A percentile compares a stretch with the other conserved stretches of the same genome.
These are phyloP conservation scores for Dendrocincla fuliginosa DNA, from an alignment of 2,797 vertebrate genomes.

Conservation along the genomic window DNA sequence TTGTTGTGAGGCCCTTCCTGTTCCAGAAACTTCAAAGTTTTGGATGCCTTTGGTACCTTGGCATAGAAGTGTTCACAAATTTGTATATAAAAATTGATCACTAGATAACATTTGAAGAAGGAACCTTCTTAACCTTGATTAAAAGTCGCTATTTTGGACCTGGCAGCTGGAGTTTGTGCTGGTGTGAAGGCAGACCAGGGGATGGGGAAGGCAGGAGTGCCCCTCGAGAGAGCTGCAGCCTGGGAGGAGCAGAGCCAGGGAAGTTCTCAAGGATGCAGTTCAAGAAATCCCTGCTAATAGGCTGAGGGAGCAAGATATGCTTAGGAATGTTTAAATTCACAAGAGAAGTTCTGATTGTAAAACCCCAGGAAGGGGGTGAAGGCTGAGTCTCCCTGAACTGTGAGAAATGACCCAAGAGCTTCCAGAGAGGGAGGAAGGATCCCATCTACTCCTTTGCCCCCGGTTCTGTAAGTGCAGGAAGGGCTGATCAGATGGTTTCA, in stretches of 20 bases:
- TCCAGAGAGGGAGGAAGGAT: not conserved
- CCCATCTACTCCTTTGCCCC: not conserved
- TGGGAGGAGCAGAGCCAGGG: not conserved
- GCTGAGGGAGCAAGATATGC: not conserved
- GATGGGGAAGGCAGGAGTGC: not conserved
- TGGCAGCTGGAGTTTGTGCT: not conserved
- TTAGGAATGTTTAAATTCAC: not conserved
- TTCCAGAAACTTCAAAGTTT: not conserved
- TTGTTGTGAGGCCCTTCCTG: not conserved
- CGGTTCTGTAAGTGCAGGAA: not conserved
- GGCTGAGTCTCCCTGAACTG: not conserved
- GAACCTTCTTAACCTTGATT: not conserved
- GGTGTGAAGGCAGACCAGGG: not conserved
- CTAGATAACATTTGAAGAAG: not conserved
- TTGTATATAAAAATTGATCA: not conserved
- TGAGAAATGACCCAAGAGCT: not conserved
- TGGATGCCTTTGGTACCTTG: not conserved
- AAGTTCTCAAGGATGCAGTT: not conserved
- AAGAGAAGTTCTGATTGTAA: not conserved
- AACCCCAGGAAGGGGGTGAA: not conserved
- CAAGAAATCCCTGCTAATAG: not conserved
- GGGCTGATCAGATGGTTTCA: not conserved
- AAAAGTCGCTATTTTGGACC: not conserved
- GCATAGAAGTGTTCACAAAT: not conserved
- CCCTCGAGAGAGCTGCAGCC: accelerated